Conservation (phyloP, 2,113 vertebrate genomes). For the Chaetodon auriga region DNA sequence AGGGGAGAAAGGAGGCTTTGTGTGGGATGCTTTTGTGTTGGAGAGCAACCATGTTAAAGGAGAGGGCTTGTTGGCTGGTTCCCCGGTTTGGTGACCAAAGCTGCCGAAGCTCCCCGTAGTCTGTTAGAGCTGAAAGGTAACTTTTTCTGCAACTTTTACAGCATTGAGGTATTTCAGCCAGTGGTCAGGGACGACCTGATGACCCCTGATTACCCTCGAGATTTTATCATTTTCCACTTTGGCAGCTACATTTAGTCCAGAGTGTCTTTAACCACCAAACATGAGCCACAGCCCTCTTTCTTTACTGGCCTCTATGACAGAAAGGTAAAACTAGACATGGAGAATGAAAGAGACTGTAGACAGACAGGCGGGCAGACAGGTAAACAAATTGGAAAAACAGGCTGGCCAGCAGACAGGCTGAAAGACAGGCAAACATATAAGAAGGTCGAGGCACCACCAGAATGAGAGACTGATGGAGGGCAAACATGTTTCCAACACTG, state of each 20-base stretch:
- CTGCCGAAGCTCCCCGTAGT: constrained; percentile 17
- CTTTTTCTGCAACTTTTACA: constrained; percentile 50
- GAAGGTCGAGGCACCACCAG: neutral
- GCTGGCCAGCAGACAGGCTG: constrained; percentile 5
- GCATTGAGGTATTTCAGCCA: neutral
- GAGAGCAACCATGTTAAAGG: constrained; percentile 90
- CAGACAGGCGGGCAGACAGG: constrained; percentile 19
- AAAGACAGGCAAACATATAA: constrained; percentile 35
- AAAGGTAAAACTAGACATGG: neutral
- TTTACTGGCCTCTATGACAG: constrained; percentile 10
- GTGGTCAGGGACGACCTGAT: constrained; percentile 17
- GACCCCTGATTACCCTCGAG: constrained; percentile 1
- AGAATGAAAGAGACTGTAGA: constrained; percentile 19
- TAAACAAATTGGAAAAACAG: constrained; percentile 10
- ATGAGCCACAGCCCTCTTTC: neutral
- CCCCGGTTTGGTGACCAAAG: constrained; percentile 78
- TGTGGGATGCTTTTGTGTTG: constrained; percentile 91
- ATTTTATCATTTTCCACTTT: neutral
- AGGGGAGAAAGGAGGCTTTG: constrained; percentile 93
- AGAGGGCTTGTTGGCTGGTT: constrained; percentile 84
- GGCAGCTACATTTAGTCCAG: neutral
- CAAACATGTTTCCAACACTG: constrained; percentile 29
- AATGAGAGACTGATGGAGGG: constrained; percentile 50
- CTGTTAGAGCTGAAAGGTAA: constrained; percentile 27
- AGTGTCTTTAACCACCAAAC: neutral